Percentiles rank a stretch among this genome's conserved stretches.
Conservation (phyloP, 2,113 vertebrate species). For the Cheirogaleus medius region DNA sequence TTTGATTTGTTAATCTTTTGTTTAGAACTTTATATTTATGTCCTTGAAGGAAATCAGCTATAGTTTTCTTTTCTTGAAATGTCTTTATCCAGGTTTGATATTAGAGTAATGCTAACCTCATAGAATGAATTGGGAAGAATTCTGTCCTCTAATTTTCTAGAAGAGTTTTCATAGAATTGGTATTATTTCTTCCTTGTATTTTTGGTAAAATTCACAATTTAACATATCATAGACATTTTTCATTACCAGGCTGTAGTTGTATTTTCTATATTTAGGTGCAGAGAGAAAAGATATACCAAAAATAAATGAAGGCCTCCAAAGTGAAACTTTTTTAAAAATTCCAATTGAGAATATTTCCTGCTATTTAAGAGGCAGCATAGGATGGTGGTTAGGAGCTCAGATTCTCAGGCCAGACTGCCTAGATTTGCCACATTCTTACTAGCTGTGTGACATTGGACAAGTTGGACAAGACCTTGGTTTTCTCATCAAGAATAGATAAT, state of each 20-base stretch:
- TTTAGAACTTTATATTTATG: background rate
- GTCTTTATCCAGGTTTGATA: background rate
- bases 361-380: background rate
- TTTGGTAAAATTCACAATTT: background rate
- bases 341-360: background rate
- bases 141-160: background rate
- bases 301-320: background rate
- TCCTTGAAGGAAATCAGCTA: background rate
- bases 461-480: background rate
- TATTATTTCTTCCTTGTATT: background rate
- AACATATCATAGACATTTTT: background rate
- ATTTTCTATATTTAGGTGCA: slow-evolving; percentile 37
- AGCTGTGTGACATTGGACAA: background rate
- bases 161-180: background rate
- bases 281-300: background rate
- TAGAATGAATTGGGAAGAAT: background rate
- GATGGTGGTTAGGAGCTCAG: background rate
- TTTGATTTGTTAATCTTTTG: background rate
- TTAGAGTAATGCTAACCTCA: background rate
- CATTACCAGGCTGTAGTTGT: background rate
- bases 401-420: background rate
- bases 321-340: background rate
- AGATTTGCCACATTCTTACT: background rate
- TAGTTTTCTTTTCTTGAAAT: background rate
- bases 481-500: background rate